A percentile compares a stretch with the other conserved stretches of the same genome.
These are phyloP conservation scores for Notolepis coatsorum DNA, from an alignment of 2,797 vertebrate genomes.

Conservation along the genomic window DNA sequence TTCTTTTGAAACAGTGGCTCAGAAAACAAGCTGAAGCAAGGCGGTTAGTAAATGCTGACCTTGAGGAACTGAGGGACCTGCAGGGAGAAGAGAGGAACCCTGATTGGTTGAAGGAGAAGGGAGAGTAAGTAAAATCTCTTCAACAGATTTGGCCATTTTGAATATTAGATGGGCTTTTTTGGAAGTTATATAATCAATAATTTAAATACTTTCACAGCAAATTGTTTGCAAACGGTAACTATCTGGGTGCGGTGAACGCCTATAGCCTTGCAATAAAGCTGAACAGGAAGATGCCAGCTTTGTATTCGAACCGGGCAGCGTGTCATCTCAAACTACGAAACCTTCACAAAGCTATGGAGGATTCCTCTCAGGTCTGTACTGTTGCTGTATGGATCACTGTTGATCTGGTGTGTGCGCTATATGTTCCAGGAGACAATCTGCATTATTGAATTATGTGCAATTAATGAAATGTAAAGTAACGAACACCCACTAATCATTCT, in stretches of 20 bases:
- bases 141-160: neutral
- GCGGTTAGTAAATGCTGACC: constrained; percentile 74
- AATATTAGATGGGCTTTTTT: neutral
- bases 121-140: constrained; percentile 84
- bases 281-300: constrained; percentile 83
- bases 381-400: neutral
- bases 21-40: constrained; percentile 89
- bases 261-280: constrained; percentile 89
- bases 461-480: neutral
- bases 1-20: constrained; percentile 85
- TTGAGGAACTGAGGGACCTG: constrained; percentile 86
- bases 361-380: constrained; percentile 88
- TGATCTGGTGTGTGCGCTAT: neutral
- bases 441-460: neutral
- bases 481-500: constrained; percentile 5
- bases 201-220: constrained; percentile 75
- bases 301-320: constrained; percentile 93
- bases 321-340: constrained; percentile 94
- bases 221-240: constrained; percentile 87
- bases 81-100: constrained; percentile 91
- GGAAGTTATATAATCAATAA: neutral
- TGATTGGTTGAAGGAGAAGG: constrained; percentile 95
- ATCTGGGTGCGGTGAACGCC: constrained; percentile 87
- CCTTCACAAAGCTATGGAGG: constrained; percentile 92
- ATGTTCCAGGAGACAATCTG: neutral